These are phyloP conservation scores for Dasysyrphus tricinctus DNA, from an alignment of 2,888 invertebrate species.

Conservation along the genomic window DNA sequence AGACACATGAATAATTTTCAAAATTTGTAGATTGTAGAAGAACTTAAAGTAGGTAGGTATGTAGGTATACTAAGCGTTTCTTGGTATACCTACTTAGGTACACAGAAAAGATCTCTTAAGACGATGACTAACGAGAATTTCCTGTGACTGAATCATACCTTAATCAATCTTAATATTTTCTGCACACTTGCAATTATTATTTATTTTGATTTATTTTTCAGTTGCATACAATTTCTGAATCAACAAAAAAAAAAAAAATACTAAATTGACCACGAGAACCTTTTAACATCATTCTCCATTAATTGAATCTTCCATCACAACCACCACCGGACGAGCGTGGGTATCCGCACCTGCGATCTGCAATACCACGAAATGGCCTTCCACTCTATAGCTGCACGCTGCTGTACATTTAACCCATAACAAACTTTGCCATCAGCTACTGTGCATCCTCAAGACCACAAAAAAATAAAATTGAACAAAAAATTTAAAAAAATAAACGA, in stretches of 20 bases:
- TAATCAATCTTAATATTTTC: slow-evolving; percentile 28
- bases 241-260: not conserved
- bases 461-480: slow-evolving; percentile 22
- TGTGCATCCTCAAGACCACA: slow-evolving; percentile 65
- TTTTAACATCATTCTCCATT: slow-evolving; percentile 71
- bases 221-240: slow-evolving; percentile 2
- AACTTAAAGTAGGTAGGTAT: not conserved
- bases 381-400: slow-evolving; percentile 11
- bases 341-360: slow-evolving; percentile 54
- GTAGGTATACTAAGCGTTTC: not conserved
- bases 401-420: slow-evolving; percentile 45
- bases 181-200: slow-evolving; percentile 29
- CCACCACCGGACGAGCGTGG: slow-evolving; percentile 11
- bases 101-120: not conserved
- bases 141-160: slow-evolving; percentile 1
- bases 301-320: slow-evolving; percentile 72
- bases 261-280: slow-evolving; percentile 52
- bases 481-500: slow-evolving; percentile 14
- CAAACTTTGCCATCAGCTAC: slow-evolving; percentile 70
- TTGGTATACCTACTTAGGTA: not conserved
- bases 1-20: too few relatives aligned
- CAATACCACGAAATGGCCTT: slow-evolving; percentile 48
- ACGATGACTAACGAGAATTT: slow-evolving; percentile 6
- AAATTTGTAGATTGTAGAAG: too few relatives aligned
- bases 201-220: slow-evolving; percentile 16